Percentiles rank a stretch among this genome's conserved stretches.
phyloP scores from a whole-genome alignment of 2,797 vertebrate genomes.

The Enteromius anoplus region DNA sequence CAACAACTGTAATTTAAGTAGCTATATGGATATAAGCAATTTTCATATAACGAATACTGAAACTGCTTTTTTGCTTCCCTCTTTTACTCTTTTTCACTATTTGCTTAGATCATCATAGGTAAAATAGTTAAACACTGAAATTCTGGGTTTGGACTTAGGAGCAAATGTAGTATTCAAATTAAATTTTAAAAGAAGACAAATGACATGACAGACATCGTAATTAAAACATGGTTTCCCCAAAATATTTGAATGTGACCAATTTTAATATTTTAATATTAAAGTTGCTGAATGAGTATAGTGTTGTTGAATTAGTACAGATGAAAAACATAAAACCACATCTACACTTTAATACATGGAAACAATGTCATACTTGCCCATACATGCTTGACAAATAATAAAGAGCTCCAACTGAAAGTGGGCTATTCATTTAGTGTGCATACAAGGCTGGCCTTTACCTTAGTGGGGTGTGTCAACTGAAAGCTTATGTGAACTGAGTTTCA shows the following conservation, averaged over 20 bases:
- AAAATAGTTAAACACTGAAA: background rate
- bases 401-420: background rate
- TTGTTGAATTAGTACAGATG: background rate
- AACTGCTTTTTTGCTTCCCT: background rate
- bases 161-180: too few species aligned
- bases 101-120: background rate
- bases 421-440: background rate
- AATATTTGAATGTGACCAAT: background rate
- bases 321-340: background rate
- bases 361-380: background rate
- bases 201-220: background rate
- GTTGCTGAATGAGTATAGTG: background rate
- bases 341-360: background rate
- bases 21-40: background rate
- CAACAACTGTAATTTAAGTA: background rate
- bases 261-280: too few species aligned
- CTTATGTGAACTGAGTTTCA: background rate
- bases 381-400: background rate
- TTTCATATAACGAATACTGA: background rate
- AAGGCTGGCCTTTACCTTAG: background rate
- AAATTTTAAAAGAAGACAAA: background rate
- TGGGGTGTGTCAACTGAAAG: constrained; percentile 24
- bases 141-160: background rate
- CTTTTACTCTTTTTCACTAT: background rate
- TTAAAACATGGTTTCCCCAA: background rate